Evolutionary conservation across 2,797 vertebrate species (phyloP), one percentile per base, ranked within the genome.

Genomic region (Margarornis squamiger): DNA sequence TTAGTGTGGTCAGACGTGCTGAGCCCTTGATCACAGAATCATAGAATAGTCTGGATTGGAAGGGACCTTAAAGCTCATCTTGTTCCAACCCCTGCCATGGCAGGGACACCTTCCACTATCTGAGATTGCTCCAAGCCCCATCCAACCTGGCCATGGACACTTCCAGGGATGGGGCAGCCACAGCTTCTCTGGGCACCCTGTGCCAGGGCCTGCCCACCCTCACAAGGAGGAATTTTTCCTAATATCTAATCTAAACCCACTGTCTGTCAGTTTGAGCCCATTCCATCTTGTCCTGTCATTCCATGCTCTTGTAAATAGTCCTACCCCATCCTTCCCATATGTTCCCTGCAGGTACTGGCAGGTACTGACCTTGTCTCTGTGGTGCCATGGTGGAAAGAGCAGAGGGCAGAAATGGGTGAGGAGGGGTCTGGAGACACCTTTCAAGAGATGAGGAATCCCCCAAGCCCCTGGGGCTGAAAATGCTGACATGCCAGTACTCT

Each of bases 71-170:
- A 32, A 34, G 2, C 14, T 30, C 23, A 39, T 52, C 29, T 45
- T 0, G 0, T 65, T 34, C 45, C 14, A 65, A 5, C 9, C 23
- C 12, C 51, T 77, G 58, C 72, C 43, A n/a, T 39, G 29, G 14
- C n/a, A 71, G 57, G 58, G 79, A 34, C 38, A 38, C 1, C 16
- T 83, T 15, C 38, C 58, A 34, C 43, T 1, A 1, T 0, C 2
- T 18, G 41, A 68, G 39, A 2, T 1, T 61, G 41, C 36, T 62
- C 71, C 57, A 51, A 57, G 57, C 6, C 43, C 43, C 0, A 0
- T 57, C 65, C 72, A 89, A 0, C 6, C 18, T 4, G 38, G 38
- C 12, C 17, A 39, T 34, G 51, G 24, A 1, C 49, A 70, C 4
- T 18, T 0, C 6, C 51, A 83, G 36, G 63, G 27, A 7, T 82